Base-by-base conservation (phyloP, 1,140 invertebrate species). In the Meloidogyne exigua region DNA sequence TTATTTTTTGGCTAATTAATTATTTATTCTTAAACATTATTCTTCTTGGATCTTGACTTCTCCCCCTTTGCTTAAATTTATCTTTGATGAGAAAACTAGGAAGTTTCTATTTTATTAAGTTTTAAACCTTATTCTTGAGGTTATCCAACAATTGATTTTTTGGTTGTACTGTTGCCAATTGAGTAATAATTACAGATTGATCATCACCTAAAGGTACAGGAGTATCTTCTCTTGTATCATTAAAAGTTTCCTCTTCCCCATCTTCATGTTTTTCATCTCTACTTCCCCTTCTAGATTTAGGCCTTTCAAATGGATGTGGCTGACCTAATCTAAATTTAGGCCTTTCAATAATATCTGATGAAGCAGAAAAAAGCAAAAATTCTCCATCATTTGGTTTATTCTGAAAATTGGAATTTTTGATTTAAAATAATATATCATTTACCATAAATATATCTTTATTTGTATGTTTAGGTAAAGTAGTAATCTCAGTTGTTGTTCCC, bases 231-330 rank as follows among this genome's bases (percentile, higher is more conserved):
- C 73, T 18, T 32, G 28, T 80, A n/a, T 62, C 62, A 25, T 79
- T 68, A 62, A 63, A 62, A 25, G 57, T 39, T 21, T 76, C 79
- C 69, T 82, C 81, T 44, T 77, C 74, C 2, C 81, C 81, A 44
- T 82, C 49, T 44, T 82, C 81, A 15, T 77, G 82, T 64, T 78
- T 76, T n/a, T 80, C 82, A 25, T 66, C 65, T 21, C 78, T 63
- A 67, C 82, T 84, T 49, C 81, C 81, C 18, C 81, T 72, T 32
- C 81, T 23, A 42, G 78, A 81, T 1, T 84, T 74, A 2, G 81
- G 81, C 26, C 81, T 65, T 25, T 84, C 78, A 67, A 63, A 81
- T 26, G 81, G 81, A 68, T 71, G 44, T 28, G 68, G 21, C n/a
- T 65, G 44, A 63, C 49, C 57, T n/a, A 39, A 44, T 28, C 62